These are phyloP conservation scores for Sebastolobus altivelis DNA, from an alignment of 2,797 vertebrate genomes.

Conservation along the genomic window DNA sequence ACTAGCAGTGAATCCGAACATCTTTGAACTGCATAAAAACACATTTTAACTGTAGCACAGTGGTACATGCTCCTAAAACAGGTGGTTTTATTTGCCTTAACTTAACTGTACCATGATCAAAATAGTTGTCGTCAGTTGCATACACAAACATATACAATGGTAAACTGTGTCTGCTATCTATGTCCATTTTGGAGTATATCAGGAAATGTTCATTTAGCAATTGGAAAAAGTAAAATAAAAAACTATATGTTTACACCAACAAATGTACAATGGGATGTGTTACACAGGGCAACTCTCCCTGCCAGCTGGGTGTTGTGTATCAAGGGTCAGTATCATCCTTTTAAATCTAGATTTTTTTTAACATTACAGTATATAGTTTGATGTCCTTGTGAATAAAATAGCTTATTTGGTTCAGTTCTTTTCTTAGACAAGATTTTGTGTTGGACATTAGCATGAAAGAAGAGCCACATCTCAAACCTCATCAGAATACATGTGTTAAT, in stretches of 20 bases:
- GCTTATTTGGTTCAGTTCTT: neutral
- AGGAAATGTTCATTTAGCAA: no score
- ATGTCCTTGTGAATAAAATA: neutral
- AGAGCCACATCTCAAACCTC: neutral
- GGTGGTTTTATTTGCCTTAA: neutral
- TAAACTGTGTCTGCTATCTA: neutral
- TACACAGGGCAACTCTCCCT: neutral
- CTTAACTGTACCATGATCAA: neutral
- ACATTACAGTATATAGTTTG: neutral
- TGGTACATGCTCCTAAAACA: neutral
- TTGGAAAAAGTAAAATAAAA: no score
- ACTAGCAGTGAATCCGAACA: neutral
- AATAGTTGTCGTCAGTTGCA: neutral
- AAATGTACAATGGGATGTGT: neutral
- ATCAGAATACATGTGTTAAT: neutral
- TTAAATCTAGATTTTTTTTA: neutral
- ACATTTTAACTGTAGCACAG: neutral
- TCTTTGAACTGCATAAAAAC: neutral
- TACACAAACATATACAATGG: neutral
- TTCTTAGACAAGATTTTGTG: neutral
- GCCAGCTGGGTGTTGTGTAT: neutral
- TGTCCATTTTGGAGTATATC: neutral
- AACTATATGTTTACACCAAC: neutral
- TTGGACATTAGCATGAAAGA: neutral
- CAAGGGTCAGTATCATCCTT: conserved; percentile 6